Evolutionary conservation across 2,797 vertebrate species (phyloP), one percentile per base, ranked within the genome.

Genomic region (Helostoma temminkii): DNA sequence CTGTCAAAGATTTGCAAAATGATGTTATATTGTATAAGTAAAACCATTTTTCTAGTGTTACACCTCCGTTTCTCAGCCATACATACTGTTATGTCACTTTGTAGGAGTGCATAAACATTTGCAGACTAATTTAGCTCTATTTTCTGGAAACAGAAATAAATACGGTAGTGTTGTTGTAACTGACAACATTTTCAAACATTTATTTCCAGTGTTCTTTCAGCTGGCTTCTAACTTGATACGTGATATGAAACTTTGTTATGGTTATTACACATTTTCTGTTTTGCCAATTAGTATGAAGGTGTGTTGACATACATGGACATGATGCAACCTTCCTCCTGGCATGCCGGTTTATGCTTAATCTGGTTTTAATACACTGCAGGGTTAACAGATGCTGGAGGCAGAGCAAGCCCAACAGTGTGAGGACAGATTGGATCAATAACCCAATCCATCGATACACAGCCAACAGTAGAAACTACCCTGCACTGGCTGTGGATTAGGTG

Each of bases 351-450:
- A 28, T 73, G 49, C 52, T 57, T 82, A 77, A 85, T 83, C 73
- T 81, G 74, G 83, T 85, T 89, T 83, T 78, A 87, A 82, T 88
- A 67, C 74, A 88, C 66, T 66, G 68, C 66, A 70, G 86, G 77
- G 78, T 90, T 85, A 87, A 86, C 80, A 78, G 82, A 81, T 69
- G 79, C 82, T 82, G 49, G 66, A 77, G 76, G 83, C 80, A 59
- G 50, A 73, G 73, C 11, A 48, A 71, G 73, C 71, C 77, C 70
- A 66, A 58, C 74, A 74, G 69, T 59, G 56, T n/a, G 53, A 71
- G 75, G 75, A 79, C 87, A 69, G 75, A 81, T 85, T 71, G 36
- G 84, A 90, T 90, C 84, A 85, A 90, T 90, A 83, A 74, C 65
- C 60, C 48, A 9, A 87, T 88, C 82, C 66, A 63, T 82, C 76